Base-by-base conservation (phyloP, 2,797 vertebrate species). In the Sternarchorhynchus goeldii region DNA sequence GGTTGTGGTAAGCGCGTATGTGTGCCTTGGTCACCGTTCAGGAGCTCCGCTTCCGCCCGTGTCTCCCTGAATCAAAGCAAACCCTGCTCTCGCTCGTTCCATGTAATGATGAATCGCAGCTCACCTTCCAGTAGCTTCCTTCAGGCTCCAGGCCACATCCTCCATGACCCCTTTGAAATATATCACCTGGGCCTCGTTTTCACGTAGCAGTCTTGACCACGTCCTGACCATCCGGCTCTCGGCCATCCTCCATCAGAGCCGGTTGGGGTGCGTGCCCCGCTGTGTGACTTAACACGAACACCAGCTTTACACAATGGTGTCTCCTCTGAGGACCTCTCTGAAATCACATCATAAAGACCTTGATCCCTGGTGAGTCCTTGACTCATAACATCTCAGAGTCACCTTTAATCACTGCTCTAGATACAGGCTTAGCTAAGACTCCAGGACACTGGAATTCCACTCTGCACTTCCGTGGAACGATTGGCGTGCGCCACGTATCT, bases 211-310 rank as follows among this genome's bases (percentile, higher is more conserved):
- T 82, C 60, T 25, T 25, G 25, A 25, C 25, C 62, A 20, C 79
- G 60, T 63, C 68, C 69, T 71, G 10, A 81, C 84, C 90, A 87
- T 86, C 90, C 90, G 89, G 88, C 89, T 87, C 79, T 90, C 81
- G 83, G 50, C 80, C 78, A 75, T 73, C 72, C n/a, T 80, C 85
- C 76, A 86, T 84, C 85, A 73, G 74, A 86, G 77, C 86, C 83
- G 77, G 85, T 86, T 82, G 66, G 56, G 75, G 85, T 83, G 78
- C 76, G n/a, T 73, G 83, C 84, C 83, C 84, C 70, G 58, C 78
- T 92, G 88, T 91, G 92, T 91, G 81, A 55, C 83, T 93, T 93
- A 91, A 91, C 90, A 82, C 56, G 53, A 73, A 20, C 12, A 59
- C 45, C 91, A 90, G 90, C 88, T 88, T 88, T 83, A 84, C 84